Evolutionary conservation across 2,888 invertebrate species (phyloP), one percentile per base, ranked within the genome.

Genomic region (Ochlodes sylvanus): DNA sequence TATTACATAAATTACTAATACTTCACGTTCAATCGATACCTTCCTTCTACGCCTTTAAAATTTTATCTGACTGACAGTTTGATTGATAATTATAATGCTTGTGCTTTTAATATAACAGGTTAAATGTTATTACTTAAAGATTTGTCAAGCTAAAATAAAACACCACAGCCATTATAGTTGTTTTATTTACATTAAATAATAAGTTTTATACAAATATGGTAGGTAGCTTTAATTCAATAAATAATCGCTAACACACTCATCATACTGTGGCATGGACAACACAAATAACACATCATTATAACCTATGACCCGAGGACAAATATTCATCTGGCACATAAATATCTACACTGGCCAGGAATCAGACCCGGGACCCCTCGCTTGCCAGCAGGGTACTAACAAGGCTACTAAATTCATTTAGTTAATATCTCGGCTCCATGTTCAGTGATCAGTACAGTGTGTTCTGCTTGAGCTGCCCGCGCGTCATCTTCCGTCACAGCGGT

Each of bases 391-490:
- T 27, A 27, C 27, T 5, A 27, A 27, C 27, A 4, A 27, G 27
- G 27, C 27, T 27, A 5, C 27, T 27, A 27, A 2, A 7, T 21
- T 68, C 69, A 75, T 66, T 71, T 68, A 15, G 98, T 99, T 15
- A 99, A 93, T 71, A 98, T 94, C 80, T 98, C 97, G 34, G 91
- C 95, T 0, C 98, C 98, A 70, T 91, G 77, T 5, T 96, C 94
- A 0, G 98, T 98, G 41, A 99, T 96, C 0, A 98, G 93, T 64
- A 99, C 93, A 0, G 99, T 99, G 83, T 99, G 98, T 87, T 99
- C 99, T 76, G 95, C 96, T 88, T 99, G 99, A 0, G 98, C 98
- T 3, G 97, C 95, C 75, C 98, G 94, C 0, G 97, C 95, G 71
- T 95, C 94, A 80, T 99, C 99, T 21, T 94, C 86, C 0, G 98